phyloP scores from a whole-genome alignment of 2,888 invertebrate genomes.

The Bellardia pandia region DNA sequence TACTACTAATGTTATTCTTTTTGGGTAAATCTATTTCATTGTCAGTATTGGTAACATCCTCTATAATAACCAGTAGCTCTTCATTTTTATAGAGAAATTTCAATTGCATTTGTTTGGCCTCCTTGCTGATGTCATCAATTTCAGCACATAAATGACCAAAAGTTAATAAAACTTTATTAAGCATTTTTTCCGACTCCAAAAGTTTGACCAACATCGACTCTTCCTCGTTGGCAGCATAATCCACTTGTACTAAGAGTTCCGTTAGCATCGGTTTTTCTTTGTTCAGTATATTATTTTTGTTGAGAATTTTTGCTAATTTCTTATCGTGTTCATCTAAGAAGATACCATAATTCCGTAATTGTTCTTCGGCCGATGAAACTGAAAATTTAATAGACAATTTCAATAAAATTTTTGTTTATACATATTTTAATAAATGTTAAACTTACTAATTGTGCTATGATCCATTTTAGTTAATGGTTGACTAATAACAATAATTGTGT shows the following conservation, averaged over 20 bases:
- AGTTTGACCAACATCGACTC: conserved; percentile 88
- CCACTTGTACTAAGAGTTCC: conserved; percentile 77
- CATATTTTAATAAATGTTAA: not conserved
- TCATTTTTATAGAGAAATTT: conserved; percentile 83
- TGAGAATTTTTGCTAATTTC: conserved; percentile 75
- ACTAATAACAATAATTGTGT: not conserved
- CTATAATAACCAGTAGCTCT: conserved; percentile 72
- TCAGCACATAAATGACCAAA: conserved; percentile 92
- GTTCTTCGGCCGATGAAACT: conserved; percentile 81
- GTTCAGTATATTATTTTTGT: conserved; percentile 61
- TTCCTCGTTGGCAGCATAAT: conserved; percentile 84
- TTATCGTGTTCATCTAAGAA: conserved; percentile 81
- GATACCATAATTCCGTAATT: conserved; percentile 80
- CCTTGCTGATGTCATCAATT: conserved; percentile 87
- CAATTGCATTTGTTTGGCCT: conserved; percentile 87
- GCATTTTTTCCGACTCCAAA: conserved; percentile 91
- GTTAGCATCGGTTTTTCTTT: conserved; percentile 64
- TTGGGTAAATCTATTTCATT: conserved; percentile 15
- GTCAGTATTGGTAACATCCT: not conserved
- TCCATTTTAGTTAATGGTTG: conserved; percentile 61
- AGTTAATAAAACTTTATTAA: conserved; percentile 91
- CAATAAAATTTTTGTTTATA: not conserved
- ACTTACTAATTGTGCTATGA: conserved; percentile 73
- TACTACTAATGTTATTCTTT: conserved; percentile 52
- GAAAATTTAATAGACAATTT: not conserved